These are phyloP conservation scores for Uloborus diversus DNA, from an alignment of 1,140 invertebrate genomes.

Conservation along the genomic window DNA sequence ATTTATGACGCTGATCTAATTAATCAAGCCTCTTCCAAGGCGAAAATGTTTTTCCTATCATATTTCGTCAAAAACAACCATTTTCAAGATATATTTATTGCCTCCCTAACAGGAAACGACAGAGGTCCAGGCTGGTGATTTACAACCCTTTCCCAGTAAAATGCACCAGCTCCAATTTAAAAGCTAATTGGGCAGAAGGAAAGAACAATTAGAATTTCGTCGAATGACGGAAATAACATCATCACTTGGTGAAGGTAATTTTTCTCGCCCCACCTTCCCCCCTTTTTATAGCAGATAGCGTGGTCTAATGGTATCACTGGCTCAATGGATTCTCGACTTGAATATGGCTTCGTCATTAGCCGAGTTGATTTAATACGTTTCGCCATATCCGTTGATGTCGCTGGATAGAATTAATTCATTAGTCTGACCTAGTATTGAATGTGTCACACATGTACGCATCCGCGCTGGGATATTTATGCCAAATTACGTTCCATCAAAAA, in stretches of 20 bases:
- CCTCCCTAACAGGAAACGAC: slow-evolving; percentile 32
- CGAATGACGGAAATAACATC: slow-evolving; percentile 41
- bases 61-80: slow-evolving; percentile 17
- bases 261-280: not conserved
- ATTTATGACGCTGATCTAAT: no score
- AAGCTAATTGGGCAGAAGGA: slow-evolving; percentile 25
- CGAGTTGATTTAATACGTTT: slow-evolving; percentile 36
- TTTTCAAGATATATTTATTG: slow-evolving; percentile 16
- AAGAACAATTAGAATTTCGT: slow-evolving; percentile 38
- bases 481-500: not conserved
- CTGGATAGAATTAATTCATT: slow-evolving; percentile 36
- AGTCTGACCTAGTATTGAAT: slow-evolving; percentile 20
- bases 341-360: slow-evolving; percentile 6
- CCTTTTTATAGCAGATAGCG: not conserved
- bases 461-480: not conserved
- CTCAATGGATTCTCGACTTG: not conserved
- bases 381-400: slow-evolving; percentile 24
- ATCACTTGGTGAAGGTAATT: not conserved
- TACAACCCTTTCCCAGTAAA: slow-evolving; percentile 23
- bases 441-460: not conserved
- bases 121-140: slow-evolving; percentile 2
- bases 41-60: slow-evolving; percentile 20
- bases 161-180: not conserved
- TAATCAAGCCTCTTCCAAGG: no score
- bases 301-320: not conserved